A percentile compares a stretch with the other conserved stretches of the same genome.
Evolutionary conservation across 2,888 invertebrate species (phyloP).

Genomic region (Archips xylosteana): DNA sequence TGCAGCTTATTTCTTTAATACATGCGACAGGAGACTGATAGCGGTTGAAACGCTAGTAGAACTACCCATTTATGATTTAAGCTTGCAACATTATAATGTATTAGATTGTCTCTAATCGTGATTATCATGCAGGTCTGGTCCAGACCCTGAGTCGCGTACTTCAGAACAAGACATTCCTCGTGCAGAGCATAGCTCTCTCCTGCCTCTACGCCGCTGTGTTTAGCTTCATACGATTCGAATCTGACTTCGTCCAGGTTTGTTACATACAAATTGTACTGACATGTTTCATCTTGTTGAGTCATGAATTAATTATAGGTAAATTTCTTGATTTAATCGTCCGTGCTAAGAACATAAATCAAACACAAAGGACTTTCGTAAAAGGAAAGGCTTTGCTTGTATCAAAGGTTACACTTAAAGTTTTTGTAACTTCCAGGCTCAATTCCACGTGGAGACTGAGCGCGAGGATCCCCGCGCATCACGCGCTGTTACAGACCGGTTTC

Average conservation of each 20-base stretch:
- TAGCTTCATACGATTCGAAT: conserved; percentile 68
- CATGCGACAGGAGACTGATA: too few relatives aligned
- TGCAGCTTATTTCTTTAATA: too few relatives aligned
- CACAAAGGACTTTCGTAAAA: too few relatives aligned
- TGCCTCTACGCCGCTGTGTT: conserved; percentile 66
- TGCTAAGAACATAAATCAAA: too few relatives aligned
- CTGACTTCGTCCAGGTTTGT: conserved; percentile 64
- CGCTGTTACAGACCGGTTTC: conserved; percentile 66
- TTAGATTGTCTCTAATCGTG: too few relatives aligned
- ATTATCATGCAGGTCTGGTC: conserved; percentile 57
- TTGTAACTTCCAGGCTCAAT: conserved; percentile 61
- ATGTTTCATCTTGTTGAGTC: background rate
- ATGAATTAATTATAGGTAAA: too few relatives aligned
- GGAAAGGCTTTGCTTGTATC: too few relatives aligned
- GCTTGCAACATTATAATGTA: too few relatives aligned
- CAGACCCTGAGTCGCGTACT: conserved; percentile 59
- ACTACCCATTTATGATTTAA: too few relatives aligned
- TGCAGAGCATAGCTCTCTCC: conserved; percentile 64
- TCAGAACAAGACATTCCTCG: conserved; percentile 60
- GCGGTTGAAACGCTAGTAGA: too few relatives aligned
- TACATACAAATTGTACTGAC: background rate
- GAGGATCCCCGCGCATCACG: conserved; percentile 70
- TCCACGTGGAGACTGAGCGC: conserved; percentile 65
- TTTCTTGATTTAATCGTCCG: too few relatives aligned
- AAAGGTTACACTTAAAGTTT: background rate